Evolutionary conservation across 1,140 invertebrate species (phyloP).

Genomic region (Pomacea maculata): DNA sequence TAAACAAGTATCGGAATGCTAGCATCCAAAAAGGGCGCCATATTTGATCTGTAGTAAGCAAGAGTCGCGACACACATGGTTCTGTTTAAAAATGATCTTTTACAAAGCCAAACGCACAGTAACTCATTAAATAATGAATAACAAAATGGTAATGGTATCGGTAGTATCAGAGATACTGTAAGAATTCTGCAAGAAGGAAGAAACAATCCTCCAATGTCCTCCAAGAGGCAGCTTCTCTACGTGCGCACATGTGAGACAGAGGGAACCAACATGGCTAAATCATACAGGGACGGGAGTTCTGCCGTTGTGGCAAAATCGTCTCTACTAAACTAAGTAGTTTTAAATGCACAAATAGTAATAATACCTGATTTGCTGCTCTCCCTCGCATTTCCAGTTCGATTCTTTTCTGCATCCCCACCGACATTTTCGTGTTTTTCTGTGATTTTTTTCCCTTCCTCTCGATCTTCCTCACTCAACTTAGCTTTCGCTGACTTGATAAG

Average conservation of each 20-base stretch:
- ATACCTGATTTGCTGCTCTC: slow-evolving; percentile 43
- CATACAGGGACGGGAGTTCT: slow-evolving; percentile 17
- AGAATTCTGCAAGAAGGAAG: too few species aligned
- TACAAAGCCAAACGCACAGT: neutral
- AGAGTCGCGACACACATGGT: neutral
- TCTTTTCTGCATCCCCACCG: slow-evolving; percentile 43
- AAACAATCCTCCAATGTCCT: too few species aligned
- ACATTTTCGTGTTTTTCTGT: slow-evolving; percentile 21
- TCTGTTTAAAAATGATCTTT: neutral
- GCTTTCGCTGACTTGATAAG: neutral
- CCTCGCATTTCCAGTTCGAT: slow-evolving; percentile 47
- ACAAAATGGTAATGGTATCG: neutral
- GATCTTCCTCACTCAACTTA: neutral
- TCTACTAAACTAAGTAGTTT: neutral
- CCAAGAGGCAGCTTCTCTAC: too few species aligned
- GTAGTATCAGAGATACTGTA: too few species aligned
- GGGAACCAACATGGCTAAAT: slow-evolving; percentile 24
- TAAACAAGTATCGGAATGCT: slow-evolving; percentile 22
- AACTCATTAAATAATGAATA: neutral
- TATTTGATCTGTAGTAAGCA: slow-evolving; percentile 22
- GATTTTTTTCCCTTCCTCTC: slow-evolving; percentile 3
- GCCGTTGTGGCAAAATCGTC: too few species aligned
- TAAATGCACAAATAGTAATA: slow-evolving; percentile 4
- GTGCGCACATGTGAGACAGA: slow-evolving; percentile 11
- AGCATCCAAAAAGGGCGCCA: slow-evolving; percentile 25